These are phyloP conservation scores for Timema cristinae DNA, from an alignment of 2,888 invertebrate species.

Conservation along the genomic window DNA sequence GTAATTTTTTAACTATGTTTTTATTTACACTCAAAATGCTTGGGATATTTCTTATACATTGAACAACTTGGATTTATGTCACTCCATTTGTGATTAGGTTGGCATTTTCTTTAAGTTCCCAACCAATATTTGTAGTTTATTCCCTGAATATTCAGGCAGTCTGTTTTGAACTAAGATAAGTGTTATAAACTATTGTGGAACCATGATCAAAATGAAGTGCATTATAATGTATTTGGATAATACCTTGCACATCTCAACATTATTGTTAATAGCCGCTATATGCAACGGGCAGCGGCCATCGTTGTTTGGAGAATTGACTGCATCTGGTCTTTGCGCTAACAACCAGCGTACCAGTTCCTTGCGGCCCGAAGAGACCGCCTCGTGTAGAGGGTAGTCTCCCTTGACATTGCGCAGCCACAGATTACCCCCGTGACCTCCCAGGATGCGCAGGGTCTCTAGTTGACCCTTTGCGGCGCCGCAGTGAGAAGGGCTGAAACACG, in stretches of 20 bases:
- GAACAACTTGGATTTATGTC: no score
- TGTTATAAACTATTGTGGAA: no score
- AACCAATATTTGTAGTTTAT: no score
- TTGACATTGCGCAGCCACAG: slow-evolving; percentile 88
- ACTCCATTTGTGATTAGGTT: no score
- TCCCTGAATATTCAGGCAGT: no score
- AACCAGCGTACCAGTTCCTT: slow-evolving; percentile 87
- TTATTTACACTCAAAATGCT: no score
- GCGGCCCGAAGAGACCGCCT: slow-evolving; percentile 89
- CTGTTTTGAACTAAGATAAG: no score
- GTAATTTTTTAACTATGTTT: no score
- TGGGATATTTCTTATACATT: no score
- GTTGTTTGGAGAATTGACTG: slow-evolving; percentile 82
- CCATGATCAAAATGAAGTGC: no score
- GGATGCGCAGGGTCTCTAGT: slow-evolving; percentile 75
- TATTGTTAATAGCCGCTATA: slow-evolving; percentile 89
- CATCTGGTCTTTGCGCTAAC: slow-evolving; percentile 74
- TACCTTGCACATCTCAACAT: slow-evolving; percentile 87
- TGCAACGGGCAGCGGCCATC: slow-evolving; percentile 92
- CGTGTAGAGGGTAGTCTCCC: slow-evolving; percentile 93
- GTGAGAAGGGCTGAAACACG: slow-evolving; percentile 66
- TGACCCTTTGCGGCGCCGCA: slow-evolving; percentile 97
- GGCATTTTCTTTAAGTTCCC: no score
- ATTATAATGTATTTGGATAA: no score
- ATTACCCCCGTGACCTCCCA: slow-evolving; percentile 75